These are phyloP conservation scores for Pollimyrus isidori DNA, from an alignment of 2,113 vertebrate species.

Conservation along the genomic window DNA sequence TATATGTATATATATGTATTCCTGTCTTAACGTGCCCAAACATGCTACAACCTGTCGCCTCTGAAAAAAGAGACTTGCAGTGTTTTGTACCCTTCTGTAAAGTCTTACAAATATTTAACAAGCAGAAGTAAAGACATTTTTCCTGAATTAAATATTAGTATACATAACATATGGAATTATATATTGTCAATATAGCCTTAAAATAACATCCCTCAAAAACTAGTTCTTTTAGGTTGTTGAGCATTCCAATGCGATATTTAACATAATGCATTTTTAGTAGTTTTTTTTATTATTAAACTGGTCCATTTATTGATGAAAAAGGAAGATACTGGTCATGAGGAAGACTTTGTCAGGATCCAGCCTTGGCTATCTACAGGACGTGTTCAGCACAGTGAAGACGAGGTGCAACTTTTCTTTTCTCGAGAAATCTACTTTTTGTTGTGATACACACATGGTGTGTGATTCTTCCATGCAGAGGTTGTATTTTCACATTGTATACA, in stretches of 20 bases:
- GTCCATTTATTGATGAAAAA: conserved; percentile 53
- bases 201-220: background rate
- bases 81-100: too few relatives aligned
- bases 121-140: too few relatives aligned
- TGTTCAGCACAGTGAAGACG: conserved; percentile 47
- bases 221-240: background rate
- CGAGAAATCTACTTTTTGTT: background rate
- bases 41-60: too few relatives aligned
- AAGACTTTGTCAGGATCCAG: conserved; percentile 52
- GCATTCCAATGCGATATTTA: background rate
- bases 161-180: background rate
- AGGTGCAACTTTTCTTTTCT: conserved; percentile 52
- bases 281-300: background rate
- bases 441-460: background rate
- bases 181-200: background rate
- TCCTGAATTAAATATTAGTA: background rate
- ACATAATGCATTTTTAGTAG: background rate
- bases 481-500: background rate
- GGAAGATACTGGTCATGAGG: conserved; percentile 48
- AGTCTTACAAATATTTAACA: too few relatives aligned
- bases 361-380: conserved; percentile 49
- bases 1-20: too few relatives aligned
- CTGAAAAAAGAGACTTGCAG: too few relatives aligned
- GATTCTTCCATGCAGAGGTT: background rate
- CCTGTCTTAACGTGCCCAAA: too few relatives aligned